Evolutionary conservation across 1,140 invertebrate species (phyloP).

Genomic region (Drosophila nasuta): DNA sequence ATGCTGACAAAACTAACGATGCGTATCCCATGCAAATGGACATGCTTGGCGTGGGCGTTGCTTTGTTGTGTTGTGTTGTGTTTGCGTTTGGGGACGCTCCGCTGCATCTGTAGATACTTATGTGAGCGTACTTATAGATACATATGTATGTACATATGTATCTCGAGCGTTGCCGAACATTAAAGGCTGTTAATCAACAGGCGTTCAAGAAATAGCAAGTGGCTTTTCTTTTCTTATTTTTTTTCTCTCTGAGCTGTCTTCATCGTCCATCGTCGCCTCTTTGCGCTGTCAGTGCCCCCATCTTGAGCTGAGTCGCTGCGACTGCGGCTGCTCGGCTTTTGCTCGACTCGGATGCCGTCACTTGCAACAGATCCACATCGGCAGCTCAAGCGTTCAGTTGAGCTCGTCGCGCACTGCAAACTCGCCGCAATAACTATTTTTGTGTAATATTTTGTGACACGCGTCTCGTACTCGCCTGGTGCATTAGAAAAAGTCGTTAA

Average conservation of each 20-base stretch:
- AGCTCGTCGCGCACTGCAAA: slow-evolving; percentile 20
- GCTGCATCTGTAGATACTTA: slow-evolving; percentile 37
- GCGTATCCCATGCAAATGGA: slow-evolving; percentile 71
- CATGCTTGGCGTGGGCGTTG: slow-evolving; percentile 12
- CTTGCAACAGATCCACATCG: slow-evolving; percentile 39
- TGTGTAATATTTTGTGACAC: slow-evolving; percentile 14
- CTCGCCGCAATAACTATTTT: slow-evolving; percentile 20
- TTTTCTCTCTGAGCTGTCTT: slow-evolving; percentile 31
- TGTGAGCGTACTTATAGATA: slow-evolving; percentile 17
- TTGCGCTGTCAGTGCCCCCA: slow-evolving; percentile 21
- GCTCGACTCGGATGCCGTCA: background rate
- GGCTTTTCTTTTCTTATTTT: slow-evolving; percentile 11
- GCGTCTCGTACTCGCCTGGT: slow-evolving; percentile 14
- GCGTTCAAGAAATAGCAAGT: slow-evolving; percentile 54
- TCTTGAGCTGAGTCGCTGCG: slow-evolving; percentile 11
- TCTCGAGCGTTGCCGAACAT: slow-evolving; percentile 46
- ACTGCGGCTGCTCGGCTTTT: slow-evolving; percentile 27
- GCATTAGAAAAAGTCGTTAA: slow-evolving; percentile 37
- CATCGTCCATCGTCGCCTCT: slow-evolving; percentile 19
- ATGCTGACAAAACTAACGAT: slow-evolving; percentile 62
- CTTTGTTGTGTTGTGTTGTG: background rate
- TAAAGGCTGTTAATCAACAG: slow-evolving; percentile 71
- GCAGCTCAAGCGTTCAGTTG: slow-evolving; percentile 51
- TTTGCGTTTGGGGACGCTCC: slow-evolving; percentile 24
- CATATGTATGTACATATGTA: slow-evolving; percentile 32